Evolutionary conservation across 2,113 vertebrate genomes (phyloP).

Genomic region (Oreochromis tanganicae): DNA sequence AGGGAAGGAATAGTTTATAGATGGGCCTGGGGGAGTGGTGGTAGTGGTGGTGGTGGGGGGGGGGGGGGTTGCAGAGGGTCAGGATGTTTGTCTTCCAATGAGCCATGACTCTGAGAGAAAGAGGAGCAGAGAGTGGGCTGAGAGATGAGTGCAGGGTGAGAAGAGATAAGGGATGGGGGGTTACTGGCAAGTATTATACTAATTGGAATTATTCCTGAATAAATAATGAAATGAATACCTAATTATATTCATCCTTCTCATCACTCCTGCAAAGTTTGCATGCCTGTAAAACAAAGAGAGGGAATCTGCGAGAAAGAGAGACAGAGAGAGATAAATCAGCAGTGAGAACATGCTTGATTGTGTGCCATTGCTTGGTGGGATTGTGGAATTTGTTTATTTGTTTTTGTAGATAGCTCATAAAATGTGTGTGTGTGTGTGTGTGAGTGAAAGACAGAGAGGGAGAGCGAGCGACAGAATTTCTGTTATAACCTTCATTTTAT

Average conservation of each 20-base stretch:
- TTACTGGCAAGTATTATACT: neutral
- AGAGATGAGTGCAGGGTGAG: slow-evolving; percentile 55
- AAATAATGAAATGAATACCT: neutral
- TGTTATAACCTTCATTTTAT: too few species aligned
- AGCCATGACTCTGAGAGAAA: slow-evolving; percentile 75
- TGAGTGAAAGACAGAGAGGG: too few species aligned
- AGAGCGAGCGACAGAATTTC: too few species aligned
- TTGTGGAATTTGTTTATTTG: slow-evolving; percentile 54
- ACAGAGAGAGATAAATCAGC: neutral
- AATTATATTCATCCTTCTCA: neutral
- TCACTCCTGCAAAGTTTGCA: neutral
- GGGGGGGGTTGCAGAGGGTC: slow-evolving; percentile 51
- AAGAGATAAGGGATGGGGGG: slow-evolving; percentile 45
- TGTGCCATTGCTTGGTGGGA: neutral
- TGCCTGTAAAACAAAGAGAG: neutral
- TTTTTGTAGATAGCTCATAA: slow-evolving; percentile 47
- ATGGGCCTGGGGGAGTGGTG: slow-evolving; percentile 52
- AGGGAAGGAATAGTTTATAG: slow-evolving; percentile 61
- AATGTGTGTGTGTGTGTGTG: slow-evolving; percentile 5
- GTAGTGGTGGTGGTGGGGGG: neutral
- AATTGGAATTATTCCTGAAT: neutral
- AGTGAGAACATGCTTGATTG: neutral
- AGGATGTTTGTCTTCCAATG: slow-evolving; percentile 83
- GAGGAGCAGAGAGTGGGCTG: slow-evolving; percentile 65
- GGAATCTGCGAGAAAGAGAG: neutral